These are phyloP conservation scores for Drosophila testacea DNA, from an alignment of 2,888 invertebrate species.

Conservation along the genomic window DNA sequence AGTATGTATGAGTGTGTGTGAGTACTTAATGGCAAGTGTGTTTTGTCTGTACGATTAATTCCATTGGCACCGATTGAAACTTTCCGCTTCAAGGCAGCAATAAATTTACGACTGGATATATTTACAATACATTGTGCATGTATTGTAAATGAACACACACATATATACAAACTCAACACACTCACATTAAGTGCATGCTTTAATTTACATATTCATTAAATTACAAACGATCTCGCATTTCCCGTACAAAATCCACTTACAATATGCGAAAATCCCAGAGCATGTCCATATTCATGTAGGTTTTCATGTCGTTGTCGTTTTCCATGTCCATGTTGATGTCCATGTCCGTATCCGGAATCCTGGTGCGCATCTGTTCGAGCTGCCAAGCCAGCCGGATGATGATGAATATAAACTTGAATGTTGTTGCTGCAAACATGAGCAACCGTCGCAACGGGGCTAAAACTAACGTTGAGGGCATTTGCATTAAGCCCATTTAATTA, in stretches of 20 bases:
- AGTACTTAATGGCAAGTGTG: constrained; percentile 60
- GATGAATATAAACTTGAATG: constrained; percentile 70
- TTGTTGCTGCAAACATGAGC: constrained; percentile 23
- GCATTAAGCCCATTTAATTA: constrained; percentile 79
- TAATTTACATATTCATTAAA: constrained; percentile 80
- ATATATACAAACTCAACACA: constrained; percentile 5
- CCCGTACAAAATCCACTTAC: constrained; percentile 52
- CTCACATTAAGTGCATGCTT: constrained; percentile 73
- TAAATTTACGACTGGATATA: constrained; percentile 68
- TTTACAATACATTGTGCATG: constrained; percentile 35
- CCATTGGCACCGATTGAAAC: constrained; percentile 80
- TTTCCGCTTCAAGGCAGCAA: constrained; percentile 76
- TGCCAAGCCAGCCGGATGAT: constrained; percentile 47
- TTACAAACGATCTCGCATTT: constrained; percentile 69
- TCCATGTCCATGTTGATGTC: constrained; percentile 1
- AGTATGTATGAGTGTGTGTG: constrained; percentile 26
- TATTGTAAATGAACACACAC: constrained; percentile 36
- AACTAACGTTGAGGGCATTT: constrained; percentile 56
- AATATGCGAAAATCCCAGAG: constrained; percentile 39
- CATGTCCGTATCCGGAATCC: constrained; percentile 23
- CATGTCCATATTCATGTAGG: constrained; percentile 23
- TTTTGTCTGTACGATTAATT: constrained; percentile 71
- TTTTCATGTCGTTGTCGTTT: constrained; percentile 23
- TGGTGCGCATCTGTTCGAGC: constrained; percentile 49
- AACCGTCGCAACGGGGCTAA: background rate